A percentile compares a stretch with the other conserved stretches of the same genome.
Evolutionary conservation across 2,888 invertebrate species (phyloP).

Genomic region (Clunio marinus): DNA sequence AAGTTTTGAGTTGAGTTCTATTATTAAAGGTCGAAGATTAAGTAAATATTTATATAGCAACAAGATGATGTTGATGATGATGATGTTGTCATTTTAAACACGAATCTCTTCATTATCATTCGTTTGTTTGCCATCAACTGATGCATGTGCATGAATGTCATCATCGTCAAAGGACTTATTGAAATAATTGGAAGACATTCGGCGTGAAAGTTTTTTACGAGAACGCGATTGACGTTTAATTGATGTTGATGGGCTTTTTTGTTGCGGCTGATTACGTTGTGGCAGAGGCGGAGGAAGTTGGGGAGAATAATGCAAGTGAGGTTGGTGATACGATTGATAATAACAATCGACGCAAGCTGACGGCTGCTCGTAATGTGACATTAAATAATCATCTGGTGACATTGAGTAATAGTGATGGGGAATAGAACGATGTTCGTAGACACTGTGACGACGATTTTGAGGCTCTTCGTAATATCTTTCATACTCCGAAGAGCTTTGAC

Average conservation of each 20-base stretch:
- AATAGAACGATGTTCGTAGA: slow-evolving; percentile 36
- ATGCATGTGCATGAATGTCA: slow-evolving; percentile 17
- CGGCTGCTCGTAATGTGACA: slow-evolving; percentile 35
- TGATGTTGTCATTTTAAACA: no score
- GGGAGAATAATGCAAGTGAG: slow-evolving; percentile 12
- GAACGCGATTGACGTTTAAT: slow-evolving; percentile 57
- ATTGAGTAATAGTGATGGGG: slow-evolving; percentile 36
- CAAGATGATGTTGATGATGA: no score
- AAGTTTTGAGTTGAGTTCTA: not conserved
- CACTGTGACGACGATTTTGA: slow-evolving; percentile 28
- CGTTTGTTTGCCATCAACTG: slow-evolving; percentile 42
- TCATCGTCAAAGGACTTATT: slow-evolving; percentile 49
- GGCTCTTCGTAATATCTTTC: slow-evolving; percentile 36
- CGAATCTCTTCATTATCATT: slow-evolving; percentile 58
- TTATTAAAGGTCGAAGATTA: not conserved
- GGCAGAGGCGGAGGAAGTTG: slow-evolving; percentile 37
- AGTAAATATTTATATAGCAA: not conserved
- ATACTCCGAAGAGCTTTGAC: slow-evolving; percentile 38
- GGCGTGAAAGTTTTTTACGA: slow-evolving; percentile 54
- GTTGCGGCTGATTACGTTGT: slow-evolving; percentile 30
- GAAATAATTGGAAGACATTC: slow-evolving; percentile 44
- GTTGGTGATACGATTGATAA: slow-evolving; percentile 34
- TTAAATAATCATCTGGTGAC: slow-evolving; percentile 37
- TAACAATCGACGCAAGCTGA: slow-evolving; percentile 38
- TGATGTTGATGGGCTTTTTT: slow-evolving; percentile 9